Base-by-base conservation (phyloP, 2,888 invertebrate species). In the Cantharis lateralis region DNA sequence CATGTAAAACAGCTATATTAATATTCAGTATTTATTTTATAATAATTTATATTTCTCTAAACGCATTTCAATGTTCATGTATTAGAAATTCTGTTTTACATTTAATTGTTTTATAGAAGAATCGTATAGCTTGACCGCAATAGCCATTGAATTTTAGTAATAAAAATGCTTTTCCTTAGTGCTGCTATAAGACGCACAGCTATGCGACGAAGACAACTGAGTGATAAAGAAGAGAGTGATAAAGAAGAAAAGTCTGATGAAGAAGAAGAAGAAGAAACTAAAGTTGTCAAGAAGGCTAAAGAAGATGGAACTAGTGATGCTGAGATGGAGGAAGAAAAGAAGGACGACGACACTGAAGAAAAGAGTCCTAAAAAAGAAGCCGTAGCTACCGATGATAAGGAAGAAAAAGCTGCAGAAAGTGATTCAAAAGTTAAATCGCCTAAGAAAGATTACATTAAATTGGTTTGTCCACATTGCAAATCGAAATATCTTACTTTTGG, bases 391-490 rank as follows among this genome's bases (percentile, higher is more conserved):
- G 90, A 91, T 0, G 90, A 91, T 80, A 91, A 91, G 81, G 91
- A 91, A 75, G 88, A 88, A 18, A 89, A 90, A 10, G 91, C 90
- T 80, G 89, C 87, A 83, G 82, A 83, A 74, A 80, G 89, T 28
- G 90, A 85, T 62, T 84, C 82, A 13, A 87, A 87, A 63, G 85
- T 74, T 80, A 83, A 78, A 83, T 84, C 86, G 81, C 71, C 85
- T 82, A 82, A 85, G 83, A 83, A 86, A 78, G 84, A 88, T 32
- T 95, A 92, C 85, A 94, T 95, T 76, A 93, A 93, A 81, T 89
- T 96, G 64, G 89, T 91, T 32, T 96, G 96, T 84, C 94, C 94
- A 1, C 95, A 95, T 86, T 96, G 96, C 87, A 91, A 91, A 81
- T 91, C 93, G 83, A 93, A 93, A 84, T 93, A 93, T 82, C 90